Evolutionary conservation across 53 echinoderm and acorn worm species (phyloP).

Genomic region (Holothuria scabra): DNA sequence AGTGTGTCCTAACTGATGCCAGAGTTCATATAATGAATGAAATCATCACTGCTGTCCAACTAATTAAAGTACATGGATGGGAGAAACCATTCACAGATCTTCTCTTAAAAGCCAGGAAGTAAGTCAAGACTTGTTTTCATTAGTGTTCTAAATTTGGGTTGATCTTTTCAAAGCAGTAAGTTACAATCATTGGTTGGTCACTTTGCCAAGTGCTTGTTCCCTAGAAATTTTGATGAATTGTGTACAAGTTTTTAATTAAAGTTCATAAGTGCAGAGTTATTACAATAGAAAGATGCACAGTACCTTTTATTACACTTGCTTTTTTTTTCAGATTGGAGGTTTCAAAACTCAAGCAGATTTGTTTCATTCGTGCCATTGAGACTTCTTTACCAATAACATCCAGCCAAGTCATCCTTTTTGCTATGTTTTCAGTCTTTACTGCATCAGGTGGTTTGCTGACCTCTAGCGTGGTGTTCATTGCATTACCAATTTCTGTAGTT

Average conservation of each 20-base stretch:
- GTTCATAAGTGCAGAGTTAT: too few relatives aligned
- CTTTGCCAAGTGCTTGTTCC: too few relatives aligned
- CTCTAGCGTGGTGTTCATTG: conserved; percentile 72
- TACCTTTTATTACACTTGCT: neutral
- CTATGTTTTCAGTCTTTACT: conserved; percentile 73
- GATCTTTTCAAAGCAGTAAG: too few relatives aligned
- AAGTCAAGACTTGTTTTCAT: neutral
- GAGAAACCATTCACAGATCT: conserved; percentile 75
- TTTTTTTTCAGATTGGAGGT: conserved; percentile 72
- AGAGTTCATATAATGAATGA: conserved; percentile 89
- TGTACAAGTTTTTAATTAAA: too few relatives aligned
- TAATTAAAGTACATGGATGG: conserved; percentile 92
- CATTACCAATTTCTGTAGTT: conserved; percentile 68
- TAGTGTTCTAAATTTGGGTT: too few relatives aligned
- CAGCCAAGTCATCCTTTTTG: conserved; percentile 56
- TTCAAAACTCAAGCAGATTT: conserved; percentile 54
- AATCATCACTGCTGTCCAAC: conserved; percentile 82
- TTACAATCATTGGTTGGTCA: too few relatives aligned
- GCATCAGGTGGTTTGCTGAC: conserved; percentile 66
- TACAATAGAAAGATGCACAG: too few relatives aligned
- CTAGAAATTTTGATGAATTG: too few relatives aligned
- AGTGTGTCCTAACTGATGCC: conserved; percentile 73
- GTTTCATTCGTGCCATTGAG: conserved; percentile 68
- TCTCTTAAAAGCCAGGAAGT: conserved; percentile 74
- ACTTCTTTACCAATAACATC: conserved; percentile 61